Base-by-base conservation (phyloP, 2,113 vertebrate genomes). In the Sphyrna mokarran region DNA sequence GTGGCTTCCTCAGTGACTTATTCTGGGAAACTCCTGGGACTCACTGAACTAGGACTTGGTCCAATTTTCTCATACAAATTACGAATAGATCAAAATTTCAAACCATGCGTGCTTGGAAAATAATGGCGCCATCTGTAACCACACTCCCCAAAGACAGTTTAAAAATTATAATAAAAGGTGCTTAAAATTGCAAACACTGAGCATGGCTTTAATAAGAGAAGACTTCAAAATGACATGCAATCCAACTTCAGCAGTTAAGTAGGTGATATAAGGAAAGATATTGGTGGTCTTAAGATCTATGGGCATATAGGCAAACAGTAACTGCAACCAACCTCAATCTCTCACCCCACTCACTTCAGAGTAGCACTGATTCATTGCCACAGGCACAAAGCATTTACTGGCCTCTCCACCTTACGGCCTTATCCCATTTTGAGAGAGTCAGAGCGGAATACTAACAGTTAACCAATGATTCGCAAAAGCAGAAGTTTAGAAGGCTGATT, bases 1-100 rank as follows among this genome's bases (percentile, higher is more conserved):
- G 13, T n/a, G 87, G 54, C 54, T 89, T 89, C 85, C 86, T 89
- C 86, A 29, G 48, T 33, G 48, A 89, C 86, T 90, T 90, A 90
- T 29, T 90, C 54, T 89, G 86, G 86, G 54, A 90, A 58, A 14
- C 54, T 14, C 54, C 23, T 29, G 54, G 54, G 54, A 29, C 48
- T 14, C 8, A 80, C 33, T 80, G 76, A 80, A 80, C n/a, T 37
- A 83, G 80, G 37, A 40, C 37, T 40, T 83, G 37, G 80, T 83
- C 80, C 18, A 20, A 83, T 40, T 83, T 40, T 40, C 80, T 83
- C 18, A 83, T 18, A 8, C 37, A 83, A 40, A 40, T n/a, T 40
- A n/a, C 80, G 3, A 83, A 22, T 16, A 43, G 37, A 43, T 18
- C 5, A 83, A 18, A 20, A 40, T 83, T 83, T 43, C 80, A 37